Base-by-base conservation (phyloP, 1,140 invertebrate genomes). In the Drosophila arizonae region DNA sequence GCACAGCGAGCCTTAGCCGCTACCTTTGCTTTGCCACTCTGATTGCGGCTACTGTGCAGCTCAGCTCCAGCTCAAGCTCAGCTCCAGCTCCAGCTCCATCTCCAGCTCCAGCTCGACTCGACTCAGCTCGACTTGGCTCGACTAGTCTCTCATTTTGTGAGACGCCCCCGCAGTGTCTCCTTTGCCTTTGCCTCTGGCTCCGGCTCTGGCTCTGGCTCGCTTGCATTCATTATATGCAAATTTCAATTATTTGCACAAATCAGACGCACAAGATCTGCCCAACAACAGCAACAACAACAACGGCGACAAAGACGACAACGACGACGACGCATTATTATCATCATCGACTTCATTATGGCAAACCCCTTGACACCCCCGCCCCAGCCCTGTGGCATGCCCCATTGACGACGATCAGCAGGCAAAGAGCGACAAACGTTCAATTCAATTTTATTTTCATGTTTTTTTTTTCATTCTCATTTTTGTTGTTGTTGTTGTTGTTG, bases 191-290 rank as follows among this genome's bases (percentile, higher is more conserved):
- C 4, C 15, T 51, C 13, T 43, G 41, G 0, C 41, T 8, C 13
- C 6, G 50, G 10, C 24, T 52, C 36, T 52, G 50, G 21, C n/a
- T 51, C 48, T 56, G 17, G 65, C 2, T 1, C 52, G 61, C 54
- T 54, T 65, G 79, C 73, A 67, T 87, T 79, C 85, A 88, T 87
- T 87, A 89, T 89, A 88, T 88, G 84, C 84, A 88, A 88, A 88
- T 88, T 88, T 88, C 84, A 88, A 88, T 88, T 88, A 88, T 88
- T 88, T 88, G 85, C 85, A 88, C 85, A 88, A 87, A 87, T 87
- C 82, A 87, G 84, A 72, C 84, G 76, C 79, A 70, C 68, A 86
- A 86, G 82, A 86, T 86, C 82, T 63, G 33, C 58, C 30, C 52
- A 57, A 75, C 50, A 65, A 33, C 48, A 57, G 43, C 56, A 58